Percentiles rank a stretch among this genome's conserved stretches.
These are phyloP conservation scores for Latrodectus elegans DNA, from an alignment of 2,888 invertebrate genomes.

Conservation along the genomic window DNA sequence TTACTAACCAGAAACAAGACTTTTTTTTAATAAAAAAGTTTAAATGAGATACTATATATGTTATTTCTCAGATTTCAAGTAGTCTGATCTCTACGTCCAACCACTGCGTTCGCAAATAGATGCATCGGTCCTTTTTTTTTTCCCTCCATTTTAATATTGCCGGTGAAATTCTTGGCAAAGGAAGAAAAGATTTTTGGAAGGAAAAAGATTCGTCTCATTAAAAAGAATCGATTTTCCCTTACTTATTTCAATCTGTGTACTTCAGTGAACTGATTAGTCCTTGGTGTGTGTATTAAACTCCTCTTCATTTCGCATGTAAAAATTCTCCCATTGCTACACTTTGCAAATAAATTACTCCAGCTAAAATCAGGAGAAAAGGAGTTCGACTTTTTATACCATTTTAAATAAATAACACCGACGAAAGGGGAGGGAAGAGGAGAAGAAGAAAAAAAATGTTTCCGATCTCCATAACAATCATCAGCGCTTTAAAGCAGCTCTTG, in stretches of 20 bases:
- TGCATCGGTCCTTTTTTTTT: not conserved
- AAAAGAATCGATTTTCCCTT: conserved; percentile 26
- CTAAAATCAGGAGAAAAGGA: not conserved
- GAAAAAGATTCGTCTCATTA: conserved; percentile 24
- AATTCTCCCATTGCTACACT: not conserved
- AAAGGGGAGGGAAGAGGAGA: not conserved
- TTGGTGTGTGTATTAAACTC: not conserved
- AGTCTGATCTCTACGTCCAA: not conserved
- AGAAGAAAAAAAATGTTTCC: conserved; percentile 9
- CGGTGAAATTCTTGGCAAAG: not conserved
- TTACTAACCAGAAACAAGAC: no score
- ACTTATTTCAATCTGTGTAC: conserved; percentile 29
- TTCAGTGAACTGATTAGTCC: conserved; percentile 23
- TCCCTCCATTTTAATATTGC: not conserved
- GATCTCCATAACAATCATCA: conserved; percentile 42
- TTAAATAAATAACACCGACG: conserved; percentile 12
- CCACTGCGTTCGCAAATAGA: not conserved
- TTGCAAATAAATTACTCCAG: conserved; percentile 14
- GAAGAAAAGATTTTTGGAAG: not conserved
- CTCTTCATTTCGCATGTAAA: conserved; percentile 9
- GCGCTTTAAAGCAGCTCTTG: conserved; percentile 36
- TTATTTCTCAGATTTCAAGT: no score
- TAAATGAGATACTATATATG: no score
- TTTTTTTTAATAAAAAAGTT: no score
- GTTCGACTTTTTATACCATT: not conserved